Conservation (phyloP, 23 tunicate genomes). For the Trididemnum nubilum region DNA sequence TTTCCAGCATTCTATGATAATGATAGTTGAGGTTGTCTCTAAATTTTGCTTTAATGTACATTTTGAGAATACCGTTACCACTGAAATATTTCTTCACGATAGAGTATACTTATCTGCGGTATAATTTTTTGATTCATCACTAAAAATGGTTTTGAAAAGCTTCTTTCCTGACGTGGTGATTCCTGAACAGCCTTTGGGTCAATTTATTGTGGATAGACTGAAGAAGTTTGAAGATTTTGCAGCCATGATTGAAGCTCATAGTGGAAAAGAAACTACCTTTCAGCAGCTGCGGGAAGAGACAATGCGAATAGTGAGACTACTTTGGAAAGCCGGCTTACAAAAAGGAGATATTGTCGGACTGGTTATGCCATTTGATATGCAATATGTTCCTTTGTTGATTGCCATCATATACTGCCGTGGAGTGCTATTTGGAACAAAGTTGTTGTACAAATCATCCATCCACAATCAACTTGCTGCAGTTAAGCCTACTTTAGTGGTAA, state of each 20-base stretch:
- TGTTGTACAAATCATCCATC: slow-evolving; percentile 6
- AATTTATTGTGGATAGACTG: slow-evolving; percentile 13
- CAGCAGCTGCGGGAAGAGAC: not conserved
- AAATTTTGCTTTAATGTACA: too few species aligned
- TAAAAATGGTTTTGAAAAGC: slow-evolving; percentile 41
- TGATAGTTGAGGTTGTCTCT: too few species aligned
- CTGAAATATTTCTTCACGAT: too few species aligned
- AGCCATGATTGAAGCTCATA: slow-evolving; percentile 32
- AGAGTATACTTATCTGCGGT: too few species aligned
- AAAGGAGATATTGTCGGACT: slow-evolving; percentile 16
- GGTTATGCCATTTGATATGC: slow-evolving; percentile 13
- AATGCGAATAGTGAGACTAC: not conserved
- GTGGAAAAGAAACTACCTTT: not conserved
- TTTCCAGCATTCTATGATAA: too few species aligned
- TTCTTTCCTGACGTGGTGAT: slow-evolving; percentile 42
- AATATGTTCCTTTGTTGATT: slow-evolving; percentile 1
- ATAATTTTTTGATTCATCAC: too few species aligned
- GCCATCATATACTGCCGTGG: slow-evolving; percentile 8
- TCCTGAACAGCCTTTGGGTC: slow-evolving; percentile 40
- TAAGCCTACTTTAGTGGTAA: slow-evolving; percentile 10
- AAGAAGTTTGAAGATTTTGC: slow-evolving; percentile 27
- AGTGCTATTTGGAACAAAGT: slow-evolving; percentile 4
- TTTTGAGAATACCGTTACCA: too few species aligned
- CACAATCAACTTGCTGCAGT: slow-evolving; percentile 2
- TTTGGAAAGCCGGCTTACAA: slow-evolving; percentile 6